Conservation (phyloP, 92 coral and sea anemone species). For the Nematostella vectensis region DNA sequence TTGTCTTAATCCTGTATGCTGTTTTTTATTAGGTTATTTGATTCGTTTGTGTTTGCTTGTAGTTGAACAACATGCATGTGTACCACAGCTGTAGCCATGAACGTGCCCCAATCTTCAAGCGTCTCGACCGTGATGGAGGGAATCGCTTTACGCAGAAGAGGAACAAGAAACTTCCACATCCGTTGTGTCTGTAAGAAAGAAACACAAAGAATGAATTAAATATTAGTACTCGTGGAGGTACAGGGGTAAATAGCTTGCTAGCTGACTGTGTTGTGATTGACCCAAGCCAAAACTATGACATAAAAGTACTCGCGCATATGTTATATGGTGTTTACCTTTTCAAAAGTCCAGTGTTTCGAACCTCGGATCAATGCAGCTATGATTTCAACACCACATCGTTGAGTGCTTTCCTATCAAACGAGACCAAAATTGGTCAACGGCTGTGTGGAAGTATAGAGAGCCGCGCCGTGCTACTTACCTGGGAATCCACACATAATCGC, state of each 20-base stretch:
- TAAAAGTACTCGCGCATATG: no score
- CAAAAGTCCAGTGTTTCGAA: slow-evolving; percentile 89
- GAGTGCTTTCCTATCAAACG: slow-evolving; percentile 89
- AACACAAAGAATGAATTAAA: neutral
- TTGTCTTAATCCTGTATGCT: no score
- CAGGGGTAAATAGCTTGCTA: no score
- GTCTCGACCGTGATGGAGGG: slow-evolving; percentile 87
- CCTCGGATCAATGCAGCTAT: slow-evolving; percentile 88
- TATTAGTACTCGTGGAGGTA: neutral
- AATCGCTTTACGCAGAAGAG: slow-evolving; percentile 69
- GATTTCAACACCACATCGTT: slow-evolving; percentile 87
- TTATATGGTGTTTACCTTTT: slow-evolving; percentile 61
- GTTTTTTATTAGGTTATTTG: no score
- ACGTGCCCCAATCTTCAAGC: slow-evolving; percentile 96
- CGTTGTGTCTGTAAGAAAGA: slow-evolving; percentile 42
- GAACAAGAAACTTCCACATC: slow-evolving; percentile 84
- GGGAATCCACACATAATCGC: slow-evolving; percentile 69
- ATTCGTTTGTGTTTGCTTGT: no score
- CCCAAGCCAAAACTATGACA: no score
- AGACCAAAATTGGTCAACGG: no score
- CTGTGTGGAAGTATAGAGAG: no score
- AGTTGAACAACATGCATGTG: no score
- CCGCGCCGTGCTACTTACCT: no score
- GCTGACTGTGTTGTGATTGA: no score
- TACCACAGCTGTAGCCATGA: slow-evolving; percentile 97